Percentiles rank a stretch among this genome's conserved stretches.
Conservation (phyloP, 2,113 vertebrate genomes). For the Stictonetta naevosa region DNA sequence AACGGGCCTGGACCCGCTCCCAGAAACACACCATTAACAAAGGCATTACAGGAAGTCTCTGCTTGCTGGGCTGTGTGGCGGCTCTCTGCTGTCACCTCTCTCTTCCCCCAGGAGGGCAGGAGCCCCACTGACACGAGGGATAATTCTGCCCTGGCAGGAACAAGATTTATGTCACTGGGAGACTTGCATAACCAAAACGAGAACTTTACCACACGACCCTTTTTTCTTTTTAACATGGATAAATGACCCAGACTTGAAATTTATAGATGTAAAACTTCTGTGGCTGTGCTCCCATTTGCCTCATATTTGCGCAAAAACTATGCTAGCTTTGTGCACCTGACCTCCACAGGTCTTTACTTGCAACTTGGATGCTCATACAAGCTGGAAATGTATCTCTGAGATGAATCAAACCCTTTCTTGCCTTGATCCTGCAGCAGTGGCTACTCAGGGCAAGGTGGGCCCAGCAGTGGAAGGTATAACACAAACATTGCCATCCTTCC, state of each 20-base stretch:
- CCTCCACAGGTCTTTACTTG: not conserved
- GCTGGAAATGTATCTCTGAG: not conserved
- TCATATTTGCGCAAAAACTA: not conserved
- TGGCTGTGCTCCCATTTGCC: not conserved
- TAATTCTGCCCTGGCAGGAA: not conserved
- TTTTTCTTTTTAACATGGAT: not conserved
- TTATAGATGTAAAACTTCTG: not conserved
- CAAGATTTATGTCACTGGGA: not conserved
- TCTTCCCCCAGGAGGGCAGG: not conserved
- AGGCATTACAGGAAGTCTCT: not conserved
- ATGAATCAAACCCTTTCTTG: not conserved
- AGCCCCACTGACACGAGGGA: not conserved
- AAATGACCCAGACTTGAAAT: not conserved
- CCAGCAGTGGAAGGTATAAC: not conserved
- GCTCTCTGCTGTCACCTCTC: not conserved
- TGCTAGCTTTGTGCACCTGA: not conserved
- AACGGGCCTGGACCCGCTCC: not conserved
- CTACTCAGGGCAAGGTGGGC: not conserved
- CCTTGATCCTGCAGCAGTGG: not conserved
- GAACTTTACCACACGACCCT: not conserved
- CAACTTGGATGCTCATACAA: not conserved
- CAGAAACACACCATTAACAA: slow-evolving; percentile 4
- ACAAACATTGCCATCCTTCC: not conserved
- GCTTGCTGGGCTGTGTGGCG: not conserved
- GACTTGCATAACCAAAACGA: not conserved